A percentile compares a stretch with the other conserved stretches of the same genome.
These are phyloP conservation scores for Germaria angustata DNA, from an alignment of 2,888 invertebrate genomes.

Conservation along the genomic window DNA sequence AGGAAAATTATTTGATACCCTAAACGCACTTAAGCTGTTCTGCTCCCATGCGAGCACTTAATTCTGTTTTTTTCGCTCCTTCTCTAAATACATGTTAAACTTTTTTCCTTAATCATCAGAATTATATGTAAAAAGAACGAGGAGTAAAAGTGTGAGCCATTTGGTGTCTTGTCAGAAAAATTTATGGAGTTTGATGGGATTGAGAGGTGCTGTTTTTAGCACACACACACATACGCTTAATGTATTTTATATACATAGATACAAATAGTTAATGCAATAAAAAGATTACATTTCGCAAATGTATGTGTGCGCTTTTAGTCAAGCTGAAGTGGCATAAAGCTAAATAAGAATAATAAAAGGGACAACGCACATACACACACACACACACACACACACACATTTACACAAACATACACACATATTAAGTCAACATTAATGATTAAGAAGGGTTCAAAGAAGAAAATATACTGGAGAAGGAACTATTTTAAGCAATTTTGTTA, in stretches of 20 bases:
- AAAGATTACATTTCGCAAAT: not conserved
- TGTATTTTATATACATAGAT: not conserved
- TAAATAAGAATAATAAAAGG: slow-evolving; percentile 36
- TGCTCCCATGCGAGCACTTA: too few species aligned
- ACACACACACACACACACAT: not conserved
- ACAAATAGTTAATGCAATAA: not conserved
- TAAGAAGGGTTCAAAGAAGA: not conserved
- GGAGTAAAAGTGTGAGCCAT: not conserved
- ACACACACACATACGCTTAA: not conserved
- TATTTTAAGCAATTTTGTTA: slow-evolving; percentile 10
- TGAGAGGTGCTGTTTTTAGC: slow-evolving; percentile 22
- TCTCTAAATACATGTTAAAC: not conserved
- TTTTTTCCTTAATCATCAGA: not conserved
- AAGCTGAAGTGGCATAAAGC: slow-evolving; percentile 1
- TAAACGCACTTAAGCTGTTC: too few species aligned
- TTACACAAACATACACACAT: not conserved
- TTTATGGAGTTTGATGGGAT: slow-evolving; percentile 58
- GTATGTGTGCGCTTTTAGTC: not conserved
- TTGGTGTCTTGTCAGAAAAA: slow-evolving; percentile 56
- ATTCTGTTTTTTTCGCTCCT: too few species aligned
- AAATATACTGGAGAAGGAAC: not conserved
- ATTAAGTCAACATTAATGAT: not conserved
- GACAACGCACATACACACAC: not conserved
- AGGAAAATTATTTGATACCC: too few species aligned
- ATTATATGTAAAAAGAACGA: too few species aligned